These are phyloP conservation scores for Ceratina japonica DNA, from an alignment of 1,140 invertebrate species.

Conservation along the genomic window DNA sequence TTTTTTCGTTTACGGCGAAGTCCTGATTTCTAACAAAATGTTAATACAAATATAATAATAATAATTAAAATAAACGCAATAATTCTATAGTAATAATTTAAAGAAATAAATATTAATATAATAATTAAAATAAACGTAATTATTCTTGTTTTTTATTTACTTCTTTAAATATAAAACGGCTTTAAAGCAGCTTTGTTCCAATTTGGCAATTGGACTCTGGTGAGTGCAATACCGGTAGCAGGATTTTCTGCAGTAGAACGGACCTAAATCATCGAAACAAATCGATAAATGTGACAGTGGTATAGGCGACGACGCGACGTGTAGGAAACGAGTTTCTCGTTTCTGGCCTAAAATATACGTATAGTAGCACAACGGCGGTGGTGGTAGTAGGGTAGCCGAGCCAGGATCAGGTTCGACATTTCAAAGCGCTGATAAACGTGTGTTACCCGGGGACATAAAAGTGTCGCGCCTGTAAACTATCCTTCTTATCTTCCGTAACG, in stretches of 20 bases:
- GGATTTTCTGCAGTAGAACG: slow-evolving; percentile 10
- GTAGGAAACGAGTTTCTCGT: slow-evolving; percentile 33
- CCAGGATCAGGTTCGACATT: slow-evolving; percentile 30
- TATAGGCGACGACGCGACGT: slow-evolving; percentile 14
- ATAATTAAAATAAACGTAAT: too few species aligned
- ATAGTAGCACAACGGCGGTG: too few species aligned
- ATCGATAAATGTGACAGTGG: slow-evolving; percentile 28
- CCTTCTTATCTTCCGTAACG: slow-evolving; percentile 1
- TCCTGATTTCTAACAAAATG: too few species aligned
- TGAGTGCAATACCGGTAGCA: neutral
- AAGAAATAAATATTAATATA: too few species aligned
- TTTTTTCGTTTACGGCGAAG: too few species aligned
- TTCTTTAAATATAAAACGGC: too few species aligned
- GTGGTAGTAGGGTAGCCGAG: neutral
- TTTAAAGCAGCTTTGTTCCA: too few species aligned
- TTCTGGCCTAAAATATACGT: slow-evolving; percentile 21
- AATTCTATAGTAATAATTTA: too few species aligned
- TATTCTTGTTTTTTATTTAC: neutral
- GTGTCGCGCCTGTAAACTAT: slow-evolving; percentile 22
- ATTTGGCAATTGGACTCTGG: neutral
- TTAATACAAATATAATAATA: too few species aligned
- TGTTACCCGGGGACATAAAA: slow-evolving; percentile 5
- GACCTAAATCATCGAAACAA: slow-evolving; percentile 4
- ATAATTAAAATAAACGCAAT: too few species aligned
- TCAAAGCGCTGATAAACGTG: slow-evolving; percentile 23